Evolutionary conservation across 2,113 vertebrate species (phyloP).

Genomic region (Brienomyrus brachyistius): DNA sequence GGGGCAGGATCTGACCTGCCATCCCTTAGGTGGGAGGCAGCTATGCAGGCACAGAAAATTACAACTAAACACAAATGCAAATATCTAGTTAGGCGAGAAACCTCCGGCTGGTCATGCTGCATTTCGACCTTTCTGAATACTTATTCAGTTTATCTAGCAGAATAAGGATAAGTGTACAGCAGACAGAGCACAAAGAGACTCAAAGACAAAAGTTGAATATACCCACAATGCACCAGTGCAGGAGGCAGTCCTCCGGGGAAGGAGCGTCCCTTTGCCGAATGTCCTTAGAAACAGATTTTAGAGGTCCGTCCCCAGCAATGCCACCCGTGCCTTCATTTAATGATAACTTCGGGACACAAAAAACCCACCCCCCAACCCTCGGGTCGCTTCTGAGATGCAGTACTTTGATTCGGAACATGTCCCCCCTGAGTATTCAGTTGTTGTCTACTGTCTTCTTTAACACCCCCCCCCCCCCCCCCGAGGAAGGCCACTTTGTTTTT

Average conservation of each 20-base stretch:
- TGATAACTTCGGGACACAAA: not conserved
- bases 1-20: not conserved
- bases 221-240: not conserved
- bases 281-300: not conserved
- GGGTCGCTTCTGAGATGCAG: not conserved
- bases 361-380: not conserved
- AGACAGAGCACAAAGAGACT: not conserved
- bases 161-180: not conserved
- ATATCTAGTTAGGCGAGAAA: not conserved
- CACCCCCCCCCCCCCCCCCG: not conserved
- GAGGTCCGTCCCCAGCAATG: not conserved
- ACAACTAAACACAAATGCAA: not conserved
- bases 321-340: not conserved
- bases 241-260: not conserved
- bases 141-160: not conserved
- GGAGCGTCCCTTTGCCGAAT: not conserved
- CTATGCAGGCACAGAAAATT: not conserved
- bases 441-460: not conserved
- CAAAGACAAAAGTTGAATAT: not conserved
- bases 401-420: conserved; percentile 12
- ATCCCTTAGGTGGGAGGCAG: not conserved
- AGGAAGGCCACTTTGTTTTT: conserved; percentile 4
- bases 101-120: not conserved
- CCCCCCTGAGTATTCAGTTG: not conserved
- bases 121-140: not conserved